Percentiles rank a stretch among this genome's conserved stretches.
phyloP scores from a whole-genome alignment of 2,797 vertebrate species.

The Meda fulgida region DNA sequence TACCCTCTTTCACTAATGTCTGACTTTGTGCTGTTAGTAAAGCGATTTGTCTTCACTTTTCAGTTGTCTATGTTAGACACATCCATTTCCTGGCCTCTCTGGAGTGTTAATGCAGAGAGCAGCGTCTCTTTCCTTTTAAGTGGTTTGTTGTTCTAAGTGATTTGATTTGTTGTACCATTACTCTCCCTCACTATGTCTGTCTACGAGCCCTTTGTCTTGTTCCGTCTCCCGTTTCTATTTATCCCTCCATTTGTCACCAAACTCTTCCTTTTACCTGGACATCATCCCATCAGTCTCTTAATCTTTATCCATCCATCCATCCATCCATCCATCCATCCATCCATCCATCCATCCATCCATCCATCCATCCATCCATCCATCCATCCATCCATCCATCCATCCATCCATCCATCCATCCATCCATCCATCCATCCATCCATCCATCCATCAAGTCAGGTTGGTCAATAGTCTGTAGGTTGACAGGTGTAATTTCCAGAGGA shows the following conservation, averaged over 20 bases:
- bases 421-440: too few species aligned
- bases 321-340: background rate
- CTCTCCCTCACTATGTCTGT: background rate
- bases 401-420: background rate
- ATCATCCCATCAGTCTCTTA: constrained; percentile 38
- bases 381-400: background rate
- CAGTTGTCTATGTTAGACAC: constrained; percentile 31
- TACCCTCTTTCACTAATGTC: background rate
- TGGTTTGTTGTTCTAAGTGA: constrained; percentile 25
- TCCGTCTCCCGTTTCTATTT: background rate
- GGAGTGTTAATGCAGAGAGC: constrained; percentile 39
- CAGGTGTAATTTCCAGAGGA: constrained; percentile 25
- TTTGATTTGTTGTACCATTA: constrained; percentile 41
- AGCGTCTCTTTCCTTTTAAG: constrained; percentile 4
- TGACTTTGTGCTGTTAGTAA: constrained; percentile 32
- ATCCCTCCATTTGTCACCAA: constrained; percentile 19
- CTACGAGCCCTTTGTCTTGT: constrained; percentile 4
- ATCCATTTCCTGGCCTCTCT: constrained; percentile 33
- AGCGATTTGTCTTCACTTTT: constrained; percentile 39
- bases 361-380: too few species aligned
- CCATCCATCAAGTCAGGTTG: too few species aligned
- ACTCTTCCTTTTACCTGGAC: constrained; percentile 21
- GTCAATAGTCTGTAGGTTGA: background rate
- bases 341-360: background rate
- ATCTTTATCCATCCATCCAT: background rate